phyloP scores from a whole-genome alignment of 2,888 invertebrate genomes.

The Patella caerulea region DNA sequence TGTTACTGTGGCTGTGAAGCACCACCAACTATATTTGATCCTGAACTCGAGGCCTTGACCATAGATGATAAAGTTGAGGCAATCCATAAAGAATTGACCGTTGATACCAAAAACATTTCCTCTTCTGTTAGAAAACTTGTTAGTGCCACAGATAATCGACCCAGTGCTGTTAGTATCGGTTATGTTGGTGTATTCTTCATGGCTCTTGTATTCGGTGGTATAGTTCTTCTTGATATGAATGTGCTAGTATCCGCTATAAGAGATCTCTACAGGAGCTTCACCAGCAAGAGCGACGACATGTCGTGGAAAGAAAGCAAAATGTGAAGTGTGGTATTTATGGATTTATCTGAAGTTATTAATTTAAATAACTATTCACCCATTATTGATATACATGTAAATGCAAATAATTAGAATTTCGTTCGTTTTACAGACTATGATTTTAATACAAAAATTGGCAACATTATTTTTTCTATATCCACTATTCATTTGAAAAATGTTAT shows the following conservation, averaged over 20 bases:
- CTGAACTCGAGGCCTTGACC: slow-evolving; percentile 28
- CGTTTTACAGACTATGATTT: no score
- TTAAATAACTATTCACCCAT: no score
- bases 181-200: slow-evolving; percentile 30
- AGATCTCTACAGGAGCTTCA: slow-evolving; percentile 14
- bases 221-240: slow-evolving; percentile 25
- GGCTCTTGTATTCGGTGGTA: slow-evolving; percentile 20
- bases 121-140: slow-evolving; percentile 24
- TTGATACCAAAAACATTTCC: slow-evolving; percentile 30
- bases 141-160: slow-evolving; percentile 28
- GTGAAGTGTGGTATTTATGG: no score
- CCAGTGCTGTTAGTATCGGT: slow-evolving; percentile 30
- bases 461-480: no score
- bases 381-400: no score
- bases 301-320: neutral
- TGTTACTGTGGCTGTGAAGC: slow-evolving; percentile 41
- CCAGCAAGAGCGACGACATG: neutral
- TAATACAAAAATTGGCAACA: no score
- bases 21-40: slow-evolving; percentile 34
- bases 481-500: no score
- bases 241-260: slow-evolving; percentile 15
- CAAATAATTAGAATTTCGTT: no score
- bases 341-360: no score
- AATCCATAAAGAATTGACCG: slow-evolving; percentile 26
- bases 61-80: slow-evolving; percentile 33